Percentiles rank a stretch among this genome's conserved stretches.
phyloP scores from a whole-genome alignment of 2,888 invertebrate species.

The Aplocera efformata region DNA sequence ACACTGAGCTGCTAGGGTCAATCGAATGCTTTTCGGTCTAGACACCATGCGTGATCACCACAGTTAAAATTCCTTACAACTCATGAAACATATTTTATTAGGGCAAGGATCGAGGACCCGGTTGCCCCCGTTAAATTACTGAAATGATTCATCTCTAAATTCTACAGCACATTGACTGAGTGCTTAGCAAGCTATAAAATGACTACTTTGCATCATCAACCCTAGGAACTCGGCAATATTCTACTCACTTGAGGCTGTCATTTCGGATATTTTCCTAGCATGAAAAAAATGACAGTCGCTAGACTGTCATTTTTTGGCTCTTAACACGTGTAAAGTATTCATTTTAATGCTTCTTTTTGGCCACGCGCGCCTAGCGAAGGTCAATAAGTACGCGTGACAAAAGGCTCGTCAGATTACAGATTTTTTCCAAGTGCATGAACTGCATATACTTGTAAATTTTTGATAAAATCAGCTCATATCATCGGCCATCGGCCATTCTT shows the following conservation, averaged over 20 bases:
- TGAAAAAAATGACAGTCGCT: not conserved
- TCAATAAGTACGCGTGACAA: not conserved
- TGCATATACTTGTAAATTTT: not conserved
- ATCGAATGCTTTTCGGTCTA: conserved; percentile 8
- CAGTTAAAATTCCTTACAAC: not conserved
- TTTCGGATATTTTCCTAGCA: not conserved
- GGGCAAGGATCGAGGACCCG: conserved; percentile 7
- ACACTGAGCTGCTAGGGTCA: conserved; percentile 5
- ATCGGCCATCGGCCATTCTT: not conserved
- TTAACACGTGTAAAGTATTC: conserved; percentile 25
- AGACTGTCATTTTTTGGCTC: too few species aligned
- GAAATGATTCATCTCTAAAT: not conserved
- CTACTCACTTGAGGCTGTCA: not conserved
- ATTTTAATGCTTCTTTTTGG: conserved; percentile 20
- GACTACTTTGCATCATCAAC: conserved; percentile 24
- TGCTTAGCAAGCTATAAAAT: conserved; percentile 23
- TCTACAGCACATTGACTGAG: conserved; percentile 1
- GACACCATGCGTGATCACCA: not conserved
- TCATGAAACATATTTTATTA: not conserved
- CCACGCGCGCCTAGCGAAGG: not conserved
- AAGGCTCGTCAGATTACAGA: not conserved
- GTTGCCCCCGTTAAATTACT: not conserved
- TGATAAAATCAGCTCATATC: not conserved
- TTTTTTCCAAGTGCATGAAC: conserved; percentile 3
- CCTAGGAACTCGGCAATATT: conserved; percentile 1